These are phyloP conservation scores for Peromyscus melanophrys DNA, from an alignment of 2,797 vertebrate genomes.

Conservation along the genomic window DNA sequence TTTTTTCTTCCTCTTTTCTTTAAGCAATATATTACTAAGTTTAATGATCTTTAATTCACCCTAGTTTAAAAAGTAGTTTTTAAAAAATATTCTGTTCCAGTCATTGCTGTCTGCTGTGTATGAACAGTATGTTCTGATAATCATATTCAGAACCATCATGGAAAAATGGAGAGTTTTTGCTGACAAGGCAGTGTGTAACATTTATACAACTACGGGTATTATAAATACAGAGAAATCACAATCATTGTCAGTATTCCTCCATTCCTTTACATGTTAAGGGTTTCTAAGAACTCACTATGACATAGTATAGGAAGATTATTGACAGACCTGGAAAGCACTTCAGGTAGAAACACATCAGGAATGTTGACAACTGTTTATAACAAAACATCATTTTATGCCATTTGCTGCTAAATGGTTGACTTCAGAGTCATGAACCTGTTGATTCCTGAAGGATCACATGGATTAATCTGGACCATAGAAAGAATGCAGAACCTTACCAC, in stretches of 20 bases:
- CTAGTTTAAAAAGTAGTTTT: conserved; percentile 58
- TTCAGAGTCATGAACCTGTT: conserved; percentile 27
- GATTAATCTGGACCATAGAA: not conserved
- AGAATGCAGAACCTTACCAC: not conserved
- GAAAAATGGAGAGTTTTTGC: not conserved
- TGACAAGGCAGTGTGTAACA: not conserved
- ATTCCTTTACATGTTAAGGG: not conserved
- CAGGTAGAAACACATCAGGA: conserved; percentile 11
- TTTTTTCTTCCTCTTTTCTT: not conserved
- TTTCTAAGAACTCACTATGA: conserved; percentile 27
- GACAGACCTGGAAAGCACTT: not conserved
- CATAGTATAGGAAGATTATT: not conserved
- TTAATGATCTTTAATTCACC: conserved; percentile 45
- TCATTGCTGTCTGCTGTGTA: not conserved
- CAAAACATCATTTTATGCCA: not conserved
- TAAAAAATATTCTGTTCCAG: not conserved
- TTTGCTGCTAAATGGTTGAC: not conserved
- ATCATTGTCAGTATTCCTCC: not conserved
- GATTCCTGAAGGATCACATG: conserved; percentile 13
- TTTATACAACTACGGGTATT: not conserved
- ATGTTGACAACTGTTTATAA: not conserved
- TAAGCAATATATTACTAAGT: not conserved
- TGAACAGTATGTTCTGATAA: not conserved
- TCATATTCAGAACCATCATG: not conserved
- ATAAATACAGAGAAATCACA: not conserved